Evolutionary conservation across 2,888 invertebrate genomes (phyloP), one percentile per base, ranked within the genome.

Genomic region (Hybos culiciformis): DNA sequence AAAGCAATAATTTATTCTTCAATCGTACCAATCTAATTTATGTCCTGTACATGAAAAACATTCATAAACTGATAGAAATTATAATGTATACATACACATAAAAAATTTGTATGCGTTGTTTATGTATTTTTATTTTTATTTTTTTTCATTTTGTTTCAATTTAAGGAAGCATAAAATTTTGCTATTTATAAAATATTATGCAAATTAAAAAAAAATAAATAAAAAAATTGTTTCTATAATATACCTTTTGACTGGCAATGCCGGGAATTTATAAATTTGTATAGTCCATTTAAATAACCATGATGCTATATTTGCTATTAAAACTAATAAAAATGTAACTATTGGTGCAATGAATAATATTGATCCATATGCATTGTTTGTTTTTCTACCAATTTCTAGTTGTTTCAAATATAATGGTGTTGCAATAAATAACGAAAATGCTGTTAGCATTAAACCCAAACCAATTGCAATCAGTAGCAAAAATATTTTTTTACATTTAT

Each of bases 381-480:
- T 45, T 39, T 45, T 44, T 17, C 49, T 47, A 37, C 52, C 50
- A 33, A 51, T 41, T 46, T 49, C 49, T 37, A 54, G 44, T 46
- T 55, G 55, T 43, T 52, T 53, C 23, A 52, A 52, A 56, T 73
- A 74, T 33, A 72, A 57, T 14, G 75, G 75, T 48, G 71, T 60
- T 44, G 68, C 56, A 51, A 74, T 69, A 50, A 73, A 56, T 21
- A 74, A 56, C 24, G 62, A 58, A 41, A 71, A 67, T 19, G 73
- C 64, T 18, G 73, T 70, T 31, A 69, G 45, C 43, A 72, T 57
- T 43, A 64, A 45, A 39, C 72, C 68, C 14, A 68, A 63, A n/a
- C 60, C 57, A 29, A 71, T 50, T 51, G 72, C 70, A 50, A 66
- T 42, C 3, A 53, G 46, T 8, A 45, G 36, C 23, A 43, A 42